These are phyloP conservation scores for Drosophila quasianomalipes DNA, from an alignment of 2,888 invertebrate species.

Conservation along the genomic window DNA sequence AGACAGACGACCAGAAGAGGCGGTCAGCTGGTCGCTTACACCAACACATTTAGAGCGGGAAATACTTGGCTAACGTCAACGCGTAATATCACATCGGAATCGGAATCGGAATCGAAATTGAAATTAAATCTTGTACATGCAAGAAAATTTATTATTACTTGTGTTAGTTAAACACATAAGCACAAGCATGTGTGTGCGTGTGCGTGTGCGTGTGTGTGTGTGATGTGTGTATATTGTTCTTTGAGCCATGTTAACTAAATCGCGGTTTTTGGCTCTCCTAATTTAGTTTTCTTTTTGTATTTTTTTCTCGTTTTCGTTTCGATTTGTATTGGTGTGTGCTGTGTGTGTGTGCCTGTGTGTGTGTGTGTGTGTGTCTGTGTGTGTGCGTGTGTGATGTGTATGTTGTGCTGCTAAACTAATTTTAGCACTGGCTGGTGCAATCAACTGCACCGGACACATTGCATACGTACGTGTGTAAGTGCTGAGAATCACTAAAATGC, in stretches of 20 bases:
- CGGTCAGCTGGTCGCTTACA: conserved; percentile 22
- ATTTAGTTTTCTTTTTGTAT: conserved; percentile 9
- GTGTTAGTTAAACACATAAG: conserved; percentile 1
- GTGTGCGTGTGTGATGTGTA: conserved; percentile 10
- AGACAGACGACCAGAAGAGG: conserved; percentile 64
- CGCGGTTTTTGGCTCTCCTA: conserved; percentile 21
- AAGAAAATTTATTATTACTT: conserved; percentile 16
- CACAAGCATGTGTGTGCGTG: conserved; percentile 15
- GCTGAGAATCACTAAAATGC: too few relatives aligned
- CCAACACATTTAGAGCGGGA: conserved; percentile 3
- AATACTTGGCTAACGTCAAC: neutral
- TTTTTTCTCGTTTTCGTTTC: conserved; percentile 19
- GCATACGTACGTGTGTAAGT: neutral
- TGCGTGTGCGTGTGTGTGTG: conserved; percentile 1
- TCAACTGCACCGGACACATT: conserved; percentile 35
- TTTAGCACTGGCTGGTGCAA: conserved; percentile 42
- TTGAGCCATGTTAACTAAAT: conserved; percentile 15
- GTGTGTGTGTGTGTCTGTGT: neutral
- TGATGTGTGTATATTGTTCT: neutral
- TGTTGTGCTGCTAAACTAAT: conserved; percentile 44
- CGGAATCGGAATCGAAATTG: neutral
- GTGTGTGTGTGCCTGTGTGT: conserved; percentile 4
- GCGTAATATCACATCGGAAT: conserved; percentile 9
- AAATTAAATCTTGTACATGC: neutral
- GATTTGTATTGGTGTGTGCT: neutral